Percentiles rank a stretch among this genome's conserved stretches.
phyloP scores from a whole-genome alignment of 2,113 vertebrate species.

The Nycticryphes semicollaris region DNA sequence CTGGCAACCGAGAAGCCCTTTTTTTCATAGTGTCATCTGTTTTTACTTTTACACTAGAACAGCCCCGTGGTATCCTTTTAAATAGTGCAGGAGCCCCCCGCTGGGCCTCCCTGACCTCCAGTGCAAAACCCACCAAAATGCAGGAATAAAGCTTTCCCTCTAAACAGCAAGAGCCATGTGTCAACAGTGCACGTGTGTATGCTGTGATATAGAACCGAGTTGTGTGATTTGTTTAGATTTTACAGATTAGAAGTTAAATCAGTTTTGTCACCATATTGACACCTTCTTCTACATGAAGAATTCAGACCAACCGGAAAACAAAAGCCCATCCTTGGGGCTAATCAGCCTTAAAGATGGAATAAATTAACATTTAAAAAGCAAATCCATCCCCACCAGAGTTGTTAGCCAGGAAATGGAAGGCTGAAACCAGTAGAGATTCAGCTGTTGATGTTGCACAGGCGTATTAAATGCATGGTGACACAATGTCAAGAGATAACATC shows the following conservation, averaged over 20 bases:
- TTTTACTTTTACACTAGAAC: constrained; percentile 40
- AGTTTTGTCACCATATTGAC: not conserved
- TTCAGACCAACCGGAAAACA: not conserved
- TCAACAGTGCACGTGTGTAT: not conserved
- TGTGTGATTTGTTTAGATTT: not conserved
- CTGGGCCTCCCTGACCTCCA: constrained; percentile 41
- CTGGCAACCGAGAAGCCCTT: constrained; percentile 39
- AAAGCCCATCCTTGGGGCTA: not conserved
- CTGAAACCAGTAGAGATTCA: not conserved
- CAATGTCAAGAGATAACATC: not conserved
- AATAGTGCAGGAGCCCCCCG: not conserved
- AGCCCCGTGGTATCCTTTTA: not conserved
- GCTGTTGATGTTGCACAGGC: not conserved
- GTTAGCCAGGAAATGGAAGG: not conserved
- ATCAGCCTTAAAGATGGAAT: not conserved
- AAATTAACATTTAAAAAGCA: not conserved
- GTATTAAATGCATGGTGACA: not conserved
- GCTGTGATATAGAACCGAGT: not conserved
- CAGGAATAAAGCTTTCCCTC: not conserved
- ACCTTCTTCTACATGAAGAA: not conserved
- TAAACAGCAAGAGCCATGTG: not conserved
- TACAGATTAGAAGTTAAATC: not conserved
- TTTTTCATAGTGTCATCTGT: constrained; percentile 39
- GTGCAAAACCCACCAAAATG: constrained; percentile 14
- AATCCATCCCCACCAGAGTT: not conserved